Conservation (phyloP, 2,888 invertebrate genomes). For the Cenopis cana region DNA sequence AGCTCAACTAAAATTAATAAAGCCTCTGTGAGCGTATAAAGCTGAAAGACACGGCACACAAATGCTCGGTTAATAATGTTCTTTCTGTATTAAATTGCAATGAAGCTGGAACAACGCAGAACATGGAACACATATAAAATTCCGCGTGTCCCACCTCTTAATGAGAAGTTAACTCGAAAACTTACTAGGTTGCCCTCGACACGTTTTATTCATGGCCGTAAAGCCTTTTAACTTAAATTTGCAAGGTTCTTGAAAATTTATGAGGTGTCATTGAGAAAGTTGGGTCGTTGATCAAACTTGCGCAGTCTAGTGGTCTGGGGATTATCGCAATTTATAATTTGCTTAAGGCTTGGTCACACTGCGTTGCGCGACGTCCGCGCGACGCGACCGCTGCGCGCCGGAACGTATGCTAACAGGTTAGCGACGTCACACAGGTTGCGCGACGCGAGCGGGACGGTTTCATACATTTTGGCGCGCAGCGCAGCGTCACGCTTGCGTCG, state of each 20-base stretch:
- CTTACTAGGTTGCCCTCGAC: conserved; percentile 64
- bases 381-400: too few relatives aligned
- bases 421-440: too few relatives aligned
- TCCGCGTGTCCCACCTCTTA: conserved; percentile 51
- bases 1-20: conserved; percentile 21
- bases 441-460: too few relatives aligned
- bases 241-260: conserved; percentile 65
- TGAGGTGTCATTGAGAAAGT: conserved; percentile 70
- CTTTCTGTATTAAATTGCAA: conserved; percentile 40
- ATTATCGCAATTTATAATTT: conserved; percentile 62
- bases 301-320: conserved; percentile 54
- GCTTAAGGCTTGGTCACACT: too few relatives aligned
- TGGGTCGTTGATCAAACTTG: conserved; percentile 69
- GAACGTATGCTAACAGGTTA: too few relatives aligned
- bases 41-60: conserved; percentile 22
- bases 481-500: too few relatives aligned
- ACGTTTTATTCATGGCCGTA: conserved; percentile 68
- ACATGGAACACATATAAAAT: conserved; percentile 48
- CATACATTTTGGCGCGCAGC: too few relatives aligned
- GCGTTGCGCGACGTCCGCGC: too few relatives aligned
- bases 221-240: conserved; percentile 68
- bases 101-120: conserved; percentile 30
- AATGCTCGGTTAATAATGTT: conserved; percentile 38
- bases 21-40: neutral
- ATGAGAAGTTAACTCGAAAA: conserved; percentile 68